Base-by-base conservation (phyloP, 2,888 invertebrate species). In the Eupsilia transversa region DNA sequence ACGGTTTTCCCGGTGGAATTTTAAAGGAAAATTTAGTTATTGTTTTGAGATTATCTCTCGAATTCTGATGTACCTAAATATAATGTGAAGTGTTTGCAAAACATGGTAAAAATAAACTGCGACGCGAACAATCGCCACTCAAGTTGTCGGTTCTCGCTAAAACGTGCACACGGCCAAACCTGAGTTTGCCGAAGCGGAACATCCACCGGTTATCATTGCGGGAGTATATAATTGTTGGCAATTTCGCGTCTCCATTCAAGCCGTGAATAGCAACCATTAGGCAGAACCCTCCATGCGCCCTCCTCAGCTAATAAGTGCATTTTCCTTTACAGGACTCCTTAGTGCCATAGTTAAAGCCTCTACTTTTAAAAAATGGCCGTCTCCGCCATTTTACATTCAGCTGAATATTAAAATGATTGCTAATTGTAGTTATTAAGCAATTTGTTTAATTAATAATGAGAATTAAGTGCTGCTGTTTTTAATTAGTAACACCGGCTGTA, bases 211-310 rank as follows among this genome's bases (percentile, higher is more conserved):
- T 96, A 96, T 96, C 96, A 96, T 96, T 96, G 93, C 92, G 90
- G 91, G 94, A 96, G 96, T 94, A 94, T 95, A 94, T 96, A 96
- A 96, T 96, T 96, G 96, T 95, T 95, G 94, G 96, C 94, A 96
- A 96, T 96, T 96, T 94, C 89, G 89, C 94, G 93, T 94, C 91
- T 93, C 95, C 94, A 96, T 96, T 96, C 96, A 95, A 88, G 91
- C 91, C 87, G 90, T 96, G 96, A 96, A 96, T 96, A 91, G 94
- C 91, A 92, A 93, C 96, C 96, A 96, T 96, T 96, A 96, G 95
- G 92, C 95, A 86, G 89, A 91, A 92, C 95, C 92, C 95, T 94
- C 93, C 89, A 88, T 89, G 93, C 93, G 92, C 94, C 94, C 95
- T 93, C 92, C 92, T 91, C 92, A 87, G 95, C 96, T 96, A 96